These are phyloP conservation scores for Dendroctonus ponderosae DNA, from an alignment of 1,140 invertebrate genomes.

Conservation along the genomic window DNA sequence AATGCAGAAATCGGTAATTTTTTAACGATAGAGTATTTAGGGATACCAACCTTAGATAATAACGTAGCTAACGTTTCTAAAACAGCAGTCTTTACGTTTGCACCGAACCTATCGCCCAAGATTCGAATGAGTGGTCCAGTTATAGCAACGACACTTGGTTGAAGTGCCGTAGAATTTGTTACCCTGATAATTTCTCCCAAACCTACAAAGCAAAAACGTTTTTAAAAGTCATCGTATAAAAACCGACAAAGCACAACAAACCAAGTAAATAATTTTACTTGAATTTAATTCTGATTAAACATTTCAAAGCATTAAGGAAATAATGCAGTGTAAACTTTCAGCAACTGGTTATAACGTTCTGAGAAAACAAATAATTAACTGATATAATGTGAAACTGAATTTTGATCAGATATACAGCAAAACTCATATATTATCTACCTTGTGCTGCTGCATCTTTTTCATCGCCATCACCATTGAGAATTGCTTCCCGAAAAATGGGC, in stretches of 20 bases:
- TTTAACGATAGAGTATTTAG: no score
- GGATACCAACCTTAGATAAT: constrained; percentile 72
- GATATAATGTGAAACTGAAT: no score
- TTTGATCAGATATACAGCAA: no score
- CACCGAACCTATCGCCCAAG: constrained; percentile 91
- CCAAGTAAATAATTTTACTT: no score
- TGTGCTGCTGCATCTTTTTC: constrained; percentile 94
- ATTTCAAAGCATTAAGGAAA: no score
- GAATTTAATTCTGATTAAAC: no score
- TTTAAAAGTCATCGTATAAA: no score
- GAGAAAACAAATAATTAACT: no score
- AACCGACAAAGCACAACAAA: no score
- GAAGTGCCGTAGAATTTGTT: constrained; percentile 80
- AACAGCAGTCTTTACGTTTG: constrained; percentile 93
- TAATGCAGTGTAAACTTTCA: no score
- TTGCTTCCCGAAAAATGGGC: constrained; percentile 93
- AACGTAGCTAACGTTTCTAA: constrained; percentile 90
- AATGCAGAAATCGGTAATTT: no score
- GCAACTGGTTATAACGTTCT: no score
- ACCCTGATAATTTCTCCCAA: constrained; percentile 89
- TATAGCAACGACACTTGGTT: constrained; percentile 93
- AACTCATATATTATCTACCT: constrained; percentile 13
- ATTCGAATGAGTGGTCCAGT: constrained; percentile 97
- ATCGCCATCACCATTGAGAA: constrained; percentile 91
- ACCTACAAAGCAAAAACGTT: constrained; percentile 52